Evolutionary conservation across 1,140 invertebrate species (phyloP).

Genomic region (Sminthurides bifidus): DNA sequence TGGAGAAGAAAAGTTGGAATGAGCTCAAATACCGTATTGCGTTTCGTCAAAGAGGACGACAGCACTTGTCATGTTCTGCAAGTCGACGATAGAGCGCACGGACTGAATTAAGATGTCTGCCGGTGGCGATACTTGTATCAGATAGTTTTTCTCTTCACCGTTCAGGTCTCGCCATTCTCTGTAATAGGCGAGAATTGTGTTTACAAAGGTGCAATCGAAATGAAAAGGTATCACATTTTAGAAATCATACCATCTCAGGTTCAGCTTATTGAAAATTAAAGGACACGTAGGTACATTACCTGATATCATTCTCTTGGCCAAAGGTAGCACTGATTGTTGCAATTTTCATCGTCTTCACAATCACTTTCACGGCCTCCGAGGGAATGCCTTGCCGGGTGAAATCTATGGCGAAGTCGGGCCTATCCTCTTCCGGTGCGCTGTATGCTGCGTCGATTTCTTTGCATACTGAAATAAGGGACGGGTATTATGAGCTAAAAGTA

Average conservation of each 20-base stretch:
- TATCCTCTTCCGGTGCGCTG: constrained; percentile 32
- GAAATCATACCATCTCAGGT: background rate
- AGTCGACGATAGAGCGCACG: constrained; percentile 61
- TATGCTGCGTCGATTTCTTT: background rate
- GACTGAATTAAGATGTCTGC: constrained; percentile 68
- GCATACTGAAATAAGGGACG: background rate
- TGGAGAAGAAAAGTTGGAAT: background rate
- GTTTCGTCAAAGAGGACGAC: constrained; percentile 77
- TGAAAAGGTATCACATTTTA: background rate
- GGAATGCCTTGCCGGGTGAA: constrained; percentile 60
- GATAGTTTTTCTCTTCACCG: constrained; percentile 12
- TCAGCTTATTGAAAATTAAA: background rate
- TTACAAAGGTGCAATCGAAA: background rate
- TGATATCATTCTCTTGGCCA: constrained; percentile 64
- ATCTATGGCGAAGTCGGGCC: constrained; percentile 65
- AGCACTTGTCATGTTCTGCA: constrained; percentile 77
- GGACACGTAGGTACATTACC: constrained; percentile 33
- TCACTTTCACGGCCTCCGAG: constrained; percentile 69
- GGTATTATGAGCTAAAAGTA: background rate
- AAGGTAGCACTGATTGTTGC: constrained; percentile 52
- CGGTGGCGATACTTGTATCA: constrained; percentile 54
- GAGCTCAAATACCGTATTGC: constrained; percentile 54
- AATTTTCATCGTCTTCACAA: constrained; percentile 60
- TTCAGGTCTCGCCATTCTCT: constrained; percentile 28
- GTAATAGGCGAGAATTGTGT: background rate